Conservation (phyloP, 2,888 invertebrate species). For the Epicampocera succincta region DNA sequence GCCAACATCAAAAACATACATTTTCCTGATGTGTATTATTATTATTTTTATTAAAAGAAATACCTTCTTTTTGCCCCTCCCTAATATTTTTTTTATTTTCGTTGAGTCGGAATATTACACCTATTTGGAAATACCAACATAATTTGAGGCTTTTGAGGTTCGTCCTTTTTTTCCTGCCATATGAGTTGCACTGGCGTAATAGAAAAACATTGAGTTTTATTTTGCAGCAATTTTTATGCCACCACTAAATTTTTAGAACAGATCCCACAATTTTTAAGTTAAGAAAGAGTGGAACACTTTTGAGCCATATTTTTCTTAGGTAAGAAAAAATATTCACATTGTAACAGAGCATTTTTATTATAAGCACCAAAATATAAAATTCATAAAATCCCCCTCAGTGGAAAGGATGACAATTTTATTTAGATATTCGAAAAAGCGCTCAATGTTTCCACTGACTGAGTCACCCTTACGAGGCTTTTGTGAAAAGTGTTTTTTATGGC, state of each 20-base stretch:
- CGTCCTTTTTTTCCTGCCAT: conserved; percentile 45
- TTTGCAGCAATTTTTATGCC: background rate
- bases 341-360: conserved; percentile 23
- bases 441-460: conserved; percentile 31
- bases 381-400: conserved; percentile 60
- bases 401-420: background rate
- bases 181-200: conserved; percentile 34
- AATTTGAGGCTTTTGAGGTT: conserved; percentile 69
- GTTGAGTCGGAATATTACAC: conserved; percentile 29
- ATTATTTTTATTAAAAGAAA: too few relatives aligned
- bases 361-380: conserved; percentile 33
- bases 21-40: too few relatives aligned
- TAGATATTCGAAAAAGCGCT: conserved; percentile 13
- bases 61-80: conserved; percentile 32
- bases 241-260: too few relatives aligned
- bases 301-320: conserved; percentile 19
- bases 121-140: conserved; percentile 53
- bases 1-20: too few relatives aligned
- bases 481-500: conserved; percentile 49
- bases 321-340: conserved; percentile 45
- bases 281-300: background rate
- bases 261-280: too few relatives aligned
- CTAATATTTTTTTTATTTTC: conserved; percentile 20
- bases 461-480: conserved; percentile 41
- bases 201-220: conserved; percentile 42